Conservation (phyloP, 2,888 invertebrate genomes). For the Palloptera scutellata region DNA sequence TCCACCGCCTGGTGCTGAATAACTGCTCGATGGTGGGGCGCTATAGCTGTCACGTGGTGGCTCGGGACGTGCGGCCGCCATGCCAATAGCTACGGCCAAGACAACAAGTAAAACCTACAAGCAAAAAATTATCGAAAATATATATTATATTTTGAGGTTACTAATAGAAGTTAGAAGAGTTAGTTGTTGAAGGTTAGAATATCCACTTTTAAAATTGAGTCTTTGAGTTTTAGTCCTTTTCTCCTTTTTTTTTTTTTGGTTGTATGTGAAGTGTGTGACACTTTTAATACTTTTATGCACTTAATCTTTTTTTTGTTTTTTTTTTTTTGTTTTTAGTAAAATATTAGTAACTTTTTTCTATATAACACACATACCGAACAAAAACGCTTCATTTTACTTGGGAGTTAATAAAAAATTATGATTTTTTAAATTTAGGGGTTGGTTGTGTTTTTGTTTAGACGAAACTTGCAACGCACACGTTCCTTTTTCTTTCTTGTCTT, state of each 20-base stretch:
- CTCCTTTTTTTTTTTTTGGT: not conserved
- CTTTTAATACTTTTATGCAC: not conserved
- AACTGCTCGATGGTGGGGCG: slow-evolving; percentile 52
- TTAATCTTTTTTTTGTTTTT: slow-evolving; percentile 8
- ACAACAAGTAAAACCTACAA: slow-evolving; percentile 56
- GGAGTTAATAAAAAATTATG: slow-evolving; percentile 14
- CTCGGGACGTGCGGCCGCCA: slow-evolving; percentile 60
- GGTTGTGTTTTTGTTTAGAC: no score
- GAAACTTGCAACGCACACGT: slow-evolving; percentile 19
- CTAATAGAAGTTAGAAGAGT: not conserved
- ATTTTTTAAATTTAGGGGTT: slow-evolving; percentile 32
- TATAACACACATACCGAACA: slow-evolving; percentile 56
- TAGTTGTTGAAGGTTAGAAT: not conserved
- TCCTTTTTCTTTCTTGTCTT: slow-evolving; percentile 1
- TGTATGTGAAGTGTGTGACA: not conserved
- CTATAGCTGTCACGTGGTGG: slow-evolving; percentile 61
- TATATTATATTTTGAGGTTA: slow-evolving; percentile 3
- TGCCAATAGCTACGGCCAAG: slow-evolving; percentile 48
- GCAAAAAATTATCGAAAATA: slow-evolving; percentile 12
- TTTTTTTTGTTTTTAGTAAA: slow-evolving; percentile 6
- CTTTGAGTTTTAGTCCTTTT: slow-evolving; percentile 7
- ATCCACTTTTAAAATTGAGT: not conserved
- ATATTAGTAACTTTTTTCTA: slow-evolving; percentile 13
- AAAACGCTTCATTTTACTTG: slow-evolving; percentile 58
- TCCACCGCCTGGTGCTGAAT: slow-evolving; percentile 64